Conservation (phyloP, 1,140 invertebrate species). For the Marisa cornuarietis region DNA sequence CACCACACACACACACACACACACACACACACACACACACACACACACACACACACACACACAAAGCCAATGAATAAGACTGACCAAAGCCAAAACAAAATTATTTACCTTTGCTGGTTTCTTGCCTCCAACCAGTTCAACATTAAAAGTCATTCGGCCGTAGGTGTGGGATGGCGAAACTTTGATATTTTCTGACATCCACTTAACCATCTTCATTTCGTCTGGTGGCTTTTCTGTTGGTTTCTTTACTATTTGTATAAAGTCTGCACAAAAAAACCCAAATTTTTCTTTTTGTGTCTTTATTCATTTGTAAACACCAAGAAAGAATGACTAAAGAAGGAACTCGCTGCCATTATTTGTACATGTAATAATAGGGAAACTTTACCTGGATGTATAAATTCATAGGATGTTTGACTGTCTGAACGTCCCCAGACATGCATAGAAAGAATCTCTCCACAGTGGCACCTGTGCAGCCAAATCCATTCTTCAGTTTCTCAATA, state of each 20-base stretch:
- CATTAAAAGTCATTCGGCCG: slow-evolving; percentile 50
- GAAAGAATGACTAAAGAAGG: neutral
- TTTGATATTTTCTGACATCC: neutral
- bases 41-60: slow-evolving; percentile 13
- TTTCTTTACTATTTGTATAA: slow-evolving; percentile 8
- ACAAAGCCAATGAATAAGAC: neutral
- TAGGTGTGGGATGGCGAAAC: slow-evolving; percentile 27
- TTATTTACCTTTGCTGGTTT: slow-evolving; percentile 52
- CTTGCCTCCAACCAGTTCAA: slow-evolving; percentile 46
- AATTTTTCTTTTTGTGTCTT: neutral
- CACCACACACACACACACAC: slow-evolving; percentile 8
- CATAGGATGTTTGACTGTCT: neutral
- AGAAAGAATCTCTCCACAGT: slow-evolving; percentile 45
- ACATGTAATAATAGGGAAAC: neutral
- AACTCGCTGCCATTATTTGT: too few relatives aligned
- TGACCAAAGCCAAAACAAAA: neutral
- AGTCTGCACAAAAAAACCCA: slow-evolving; percentile 27
- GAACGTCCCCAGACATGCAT: slow-evolving; percentile 31
- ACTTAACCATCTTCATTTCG: slow-evolving; percentile 15
- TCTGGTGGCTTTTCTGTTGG: slow-evolving; percentile 2
- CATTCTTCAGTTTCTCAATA: neutral
- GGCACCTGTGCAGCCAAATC: slow-evolving; percentile 35
- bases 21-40: slow-evolving; percentile 1
- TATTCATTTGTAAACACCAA: neutral
- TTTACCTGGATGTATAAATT: neutral